These are phyloP conservation scores for Decapterus maruadsi DNA, from an alignment of 2,797 vertebrate genomes.

Conservation along the genomic window DNA sequence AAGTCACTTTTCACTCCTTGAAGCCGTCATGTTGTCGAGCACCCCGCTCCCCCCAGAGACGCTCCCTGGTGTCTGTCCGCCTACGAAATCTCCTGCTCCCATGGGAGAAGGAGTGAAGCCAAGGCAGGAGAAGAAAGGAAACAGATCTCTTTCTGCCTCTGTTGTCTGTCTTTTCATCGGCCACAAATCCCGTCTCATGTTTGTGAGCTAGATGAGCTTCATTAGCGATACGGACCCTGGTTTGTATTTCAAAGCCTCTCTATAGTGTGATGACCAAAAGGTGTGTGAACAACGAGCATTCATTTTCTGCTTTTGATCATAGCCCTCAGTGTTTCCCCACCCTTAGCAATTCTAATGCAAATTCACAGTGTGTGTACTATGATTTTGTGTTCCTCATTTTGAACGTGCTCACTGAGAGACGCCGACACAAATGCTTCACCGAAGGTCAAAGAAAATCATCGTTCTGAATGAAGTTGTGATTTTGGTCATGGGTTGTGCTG, in stretches of 20 bases:
- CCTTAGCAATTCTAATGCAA: not conserved
- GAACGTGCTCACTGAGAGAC: not conserved
- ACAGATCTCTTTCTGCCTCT: constrained; percentile 10
- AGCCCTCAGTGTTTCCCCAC: constrained; percentile 13
- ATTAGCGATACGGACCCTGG: constrained; percentile 38
- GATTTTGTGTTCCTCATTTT: not conserved
- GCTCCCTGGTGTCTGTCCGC: constrained; percentile 13
- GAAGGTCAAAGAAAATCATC: not conserved
- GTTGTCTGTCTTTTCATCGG: constrained; percentile 13
- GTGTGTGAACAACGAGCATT: constrained; percentile 48
- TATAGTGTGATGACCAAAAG: constrained; percentile 20
- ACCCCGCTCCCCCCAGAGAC: constrained; percentile 7
- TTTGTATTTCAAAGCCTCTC: constrained; percentile 62
- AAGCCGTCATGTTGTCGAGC: not conserved
- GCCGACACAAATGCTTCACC: not conserved
- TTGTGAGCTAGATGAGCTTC: constrained; percentile 38
- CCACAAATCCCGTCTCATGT: constrained; percentile 1
- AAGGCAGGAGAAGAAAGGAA: constrained; percentile 25
- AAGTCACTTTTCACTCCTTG: constrained; percentile 27
- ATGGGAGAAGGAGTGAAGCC: constrained; percentile 8
- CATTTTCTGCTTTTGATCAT: constrained; percentile 56
- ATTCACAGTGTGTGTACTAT: not conserved
- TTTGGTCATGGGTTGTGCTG: not conserved
- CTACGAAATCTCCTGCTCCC: constrained; percentile 41
- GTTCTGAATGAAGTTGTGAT: not conserved